A percentile compares a stretch with the other conserved stretches of the same genome.
Evolutionary conservation across 2,888 invertebrate species (phyloP).

Genomic region (Protophormia terraenovae): DNA sequence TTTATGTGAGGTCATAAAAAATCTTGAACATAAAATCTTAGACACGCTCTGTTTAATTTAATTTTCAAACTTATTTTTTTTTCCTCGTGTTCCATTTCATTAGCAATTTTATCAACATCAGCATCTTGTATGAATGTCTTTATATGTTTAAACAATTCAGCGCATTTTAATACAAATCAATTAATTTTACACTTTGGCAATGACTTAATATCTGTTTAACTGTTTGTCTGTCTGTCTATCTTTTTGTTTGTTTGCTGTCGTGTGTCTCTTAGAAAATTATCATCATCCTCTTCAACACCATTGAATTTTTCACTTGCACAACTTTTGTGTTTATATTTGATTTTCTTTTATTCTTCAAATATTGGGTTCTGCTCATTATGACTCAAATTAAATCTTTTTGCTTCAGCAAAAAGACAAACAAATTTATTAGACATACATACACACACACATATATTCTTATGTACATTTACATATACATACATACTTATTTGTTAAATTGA

Average conservation of each 20-base stretch:
- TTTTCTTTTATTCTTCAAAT: constrained; percentile 49
- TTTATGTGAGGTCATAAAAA: constrained; percentile 61
- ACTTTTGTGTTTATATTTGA: constrained; percentile 35
- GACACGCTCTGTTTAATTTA: constrained; percentile 67
- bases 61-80: constrained; percentile 59
- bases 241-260: background rate
- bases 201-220: background rate
- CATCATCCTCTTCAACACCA: constrained; percentile 27
- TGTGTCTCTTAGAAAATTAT: background rate
- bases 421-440: constrained; percentile 33
- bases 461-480: too few relatives aligned
- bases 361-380: constrained; percentile 57
- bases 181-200: constrained; percentile 60
- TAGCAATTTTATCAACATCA: constrained; percentile 18
- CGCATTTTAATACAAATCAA: constrained; percentile 54
- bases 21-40: constrained; percentile 60
- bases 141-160: background rate
- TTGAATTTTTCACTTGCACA: constrained; percentile 46
- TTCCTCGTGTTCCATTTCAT: constrained; percentile 23
- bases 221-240: background rate
- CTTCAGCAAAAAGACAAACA: constrained; percentile 48
- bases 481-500: too few relatives aligned
- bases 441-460: background rate
- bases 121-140: constrained; percentile 12
- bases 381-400: constrained; percentile 45